These are phyloP conservation scores for Virgularia gustaviana DNA, from an alignment of 92 coral and sea anemone species.

Conservation along the genomic window DNA sequence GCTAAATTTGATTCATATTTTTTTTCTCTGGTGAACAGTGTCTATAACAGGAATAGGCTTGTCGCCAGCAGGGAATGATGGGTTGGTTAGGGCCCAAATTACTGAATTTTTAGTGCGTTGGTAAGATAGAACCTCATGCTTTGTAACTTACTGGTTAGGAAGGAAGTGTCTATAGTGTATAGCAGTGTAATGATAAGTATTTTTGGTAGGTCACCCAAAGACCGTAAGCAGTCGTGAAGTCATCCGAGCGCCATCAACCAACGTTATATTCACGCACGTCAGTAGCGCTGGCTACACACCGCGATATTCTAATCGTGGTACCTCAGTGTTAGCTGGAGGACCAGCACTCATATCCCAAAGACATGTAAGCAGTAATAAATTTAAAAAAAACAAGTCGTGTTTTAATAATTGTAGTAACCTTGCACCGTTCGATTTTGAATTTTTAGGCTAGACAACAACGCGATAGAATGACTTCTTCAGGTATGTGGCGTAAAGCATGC, in stretches of 20 bases:
- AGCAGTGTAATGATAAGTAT: too few species aligned
- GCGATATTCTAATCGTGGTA: constrained; percentile 14
- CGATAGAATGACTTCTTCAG: constrained; percentile 32
- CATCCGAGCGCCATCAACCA: constrained; percentile 26
- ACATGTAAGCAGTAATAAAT: constrained; percentile 5
- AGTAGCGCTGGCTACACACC: constrained; percentile 12
- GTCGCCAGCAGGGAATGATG: too few species aligned
- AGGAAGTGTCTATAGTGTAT: too few species aligned
- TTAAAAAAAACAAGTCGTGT: too few species aligned
- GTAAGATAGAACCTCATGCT: too few species aligned
- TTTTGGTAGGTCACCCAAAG: constrained; percentile 4
- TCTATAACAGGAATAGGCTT: too few species aligned
- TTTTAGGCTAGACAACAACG: constrained; percentile 34
- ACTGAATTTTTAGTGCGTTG: too few species aligned
- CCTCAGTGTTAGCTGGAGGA: constrained; percentile 4
- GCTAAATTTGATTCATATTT: too few species aligned
- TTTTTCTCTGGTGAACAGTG: too few species aligned
- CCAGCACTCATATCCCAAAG: constrained; percentile 3
- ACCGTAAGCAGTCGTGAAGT: constrained; percentile 13
- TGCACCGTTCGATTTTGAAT: background rate
- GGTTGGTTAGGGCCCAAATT: too few species aligned
- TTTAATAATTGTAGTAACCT: background rate
- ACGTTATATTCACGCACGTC: constrained; percentile 33
- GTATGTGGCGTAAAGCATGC: too few species aligned
- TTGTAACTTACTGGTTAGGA: too few species aligned